phyloP scores from a whole-genome alignment of 2,797 vertebrate genomes.

The Sphenodon punctatus region DNA sequence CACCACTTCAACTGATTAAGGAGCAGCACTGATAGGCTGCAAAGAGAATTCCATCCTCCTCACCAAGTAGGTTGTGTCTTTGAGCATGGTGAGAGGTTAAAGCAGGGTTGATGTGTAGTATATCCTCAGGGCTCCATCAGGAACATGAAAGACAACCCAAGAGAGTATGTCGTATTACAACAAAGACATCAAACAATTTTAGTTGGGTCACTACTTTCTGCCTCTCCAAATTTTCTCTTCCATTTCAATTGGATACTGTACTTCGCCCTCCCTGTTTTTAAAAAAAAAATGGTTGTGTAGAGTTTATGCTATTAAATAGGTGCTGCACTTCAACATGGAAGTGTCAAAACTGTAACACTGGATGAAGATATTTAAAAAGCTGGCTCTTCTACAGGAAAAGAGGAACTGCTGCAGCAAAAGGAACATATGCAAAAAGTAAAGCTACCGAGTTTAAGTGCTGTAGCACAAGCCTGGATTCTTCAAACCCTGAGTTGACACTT shows the following conservation, averaged over 20 bases:
- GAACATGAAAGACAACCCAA: conserved; percentile 68
- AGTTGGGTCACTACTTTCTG: conserved; percentile 33
- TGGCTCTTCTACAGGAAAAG: conserved; percentile 17
- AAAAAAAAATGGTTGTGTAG: background rate
- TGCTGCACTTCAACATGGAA: conserved; percentile 52
- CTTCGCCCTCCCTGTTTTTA: background rate
- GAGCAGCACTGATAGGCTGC: conserved; percentile 46
- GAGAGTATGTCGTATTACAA: conserved; percentile 61
- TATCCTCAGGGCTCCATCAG: conserved; percentile 65
- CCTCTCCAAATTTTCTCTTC: conserved; percentile 38
- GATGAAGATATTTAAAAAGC: conserved; percentile 57
- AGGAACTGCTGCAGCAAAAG: background rate
- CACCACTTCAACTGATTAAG: conserved; percentile 62
- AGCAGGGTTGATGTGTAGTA: conserved; percentile 58
- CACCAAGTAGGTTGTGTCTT: conserved; percentile 49
- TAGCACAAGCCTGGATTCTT: background rate
- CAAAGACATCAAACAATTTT: conserved; percentile 71
- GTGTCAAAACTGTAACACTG: conserved; percentile 51
- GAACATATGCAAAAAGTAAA: background rate
- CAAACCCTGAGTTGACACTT: background rate
- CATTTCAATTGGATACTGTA: background rate
- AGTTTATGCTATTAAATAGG: conserved; percentile 10
- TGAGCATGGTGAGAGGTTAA: conserved; percentile 64
- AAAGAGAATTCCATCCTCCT: conserved; percentile 67
- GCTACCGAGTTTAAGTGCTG: conserved; percentile 7